Base-by-base conservation (phyloP, 2,888 invertebrate genomes). In the Operophtera brumata region DNA sequence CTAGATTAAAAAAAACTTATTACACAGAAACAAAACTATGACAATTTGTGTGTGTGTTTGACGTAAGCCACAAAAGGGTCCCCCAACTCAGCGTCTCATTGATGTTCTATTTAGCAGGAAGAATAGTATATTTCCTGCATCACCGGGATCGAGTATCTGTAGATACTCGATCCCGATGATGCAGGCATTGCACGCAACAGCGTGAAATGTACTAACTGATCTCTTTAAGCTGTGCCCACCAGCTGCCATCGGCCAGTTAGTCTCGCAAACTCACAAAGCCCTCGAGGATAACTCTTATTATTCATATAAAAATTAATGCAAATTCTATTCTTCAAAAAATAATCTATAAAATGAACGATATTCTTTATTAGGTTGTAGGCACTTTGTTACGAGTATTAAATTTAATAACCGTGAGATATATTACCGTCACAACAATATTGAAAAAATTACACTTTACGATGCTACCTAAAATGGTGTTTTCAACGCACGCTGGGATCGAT, bases 261-360 rank as follows among this genome's bases (percentile, higher is more conserved):
- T 37, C 35, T 64, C 66, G 54, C 56, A 47, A 57, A 57, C 54
- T 60, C 30, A 35, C 39, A 35, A 46, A 80, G 14, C 28, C 75
- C 77, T 65, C 55, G 64, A 75, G 77, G 74, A 66, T 70, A 68
- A 26, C 54, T 59, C 54, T 66, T 55, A 70, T 70, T 66, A 67
- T 66, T 65, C 71, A 67, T 66, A 67, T 47, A 55, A 71, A 73
- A 73, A 69, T 66, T 61, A 61, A 67, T 65, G 66, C 61, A 58
- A 67, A 68, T 67, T 67, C 63, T 65, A 67, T 60, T 50, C 67
- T 67, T 65, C 64, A 64, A 60, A 59, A 59, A 62, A 65, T 61
- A 56, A 56, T 54, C 64, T 48, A 65, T 63, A 56, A 59, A 61
- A 66, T 65, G 64, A 68, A 71, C 64, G 65, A 66, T 41, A 54